Evolutionary conservation across 2,113 vertebrate genomes (phyloP).

Genomic region (Nycticorax nycticorax): DNA sequence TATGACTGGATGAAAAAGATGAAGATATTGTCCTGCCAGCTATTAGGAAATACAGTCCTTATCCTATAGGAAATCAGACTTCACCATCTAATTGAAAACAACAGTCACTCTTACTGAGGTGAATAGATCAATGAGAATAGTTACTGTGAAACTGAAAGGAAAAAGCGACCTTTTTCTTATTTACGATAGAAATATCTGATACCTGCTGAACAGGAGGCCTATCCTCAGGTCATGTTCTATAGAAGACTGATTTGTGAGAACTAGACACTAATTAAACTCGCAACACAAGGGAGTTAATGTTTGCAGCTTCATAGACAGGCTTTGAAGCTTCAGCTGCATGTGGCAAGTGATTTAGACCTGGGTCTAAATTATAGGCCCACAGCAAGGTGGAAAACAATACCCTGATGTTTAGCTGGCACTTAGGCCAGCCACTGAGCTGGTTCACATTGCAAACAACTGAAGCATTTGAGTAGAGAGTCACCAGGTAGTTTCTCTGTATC

Average conservation of each 20-base stretch:
- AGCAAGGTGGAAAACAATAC: background rate
- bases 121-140: background rate
- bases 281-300: background rate
- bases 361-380: background rate
- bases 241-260: background rate
- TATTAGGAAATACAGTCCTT: background rate
- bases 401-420: background rate
- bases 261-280: background rate
- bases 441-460: background rate
- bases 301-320: background rate
- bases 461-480: background rate
- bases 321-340: background rate
- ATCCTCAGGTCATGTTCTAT: background rate
- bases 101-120: background rate
- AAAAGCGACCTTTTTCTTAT: background rate
- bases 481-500: background rate
- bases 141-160: background rate
- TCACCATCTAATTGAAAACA: constrained; percentile 9
- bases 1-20: background rate
- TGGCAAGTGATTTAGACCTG: background rate
- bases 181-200: background rate
- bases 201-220: background rate
- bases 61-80: background rate
- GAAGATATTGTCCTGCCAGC: background rate
- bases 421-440: background rate